Conservation (phyloP, 1,140 invertebrate species). For the Aphelenchoides besseyi region DNA sequence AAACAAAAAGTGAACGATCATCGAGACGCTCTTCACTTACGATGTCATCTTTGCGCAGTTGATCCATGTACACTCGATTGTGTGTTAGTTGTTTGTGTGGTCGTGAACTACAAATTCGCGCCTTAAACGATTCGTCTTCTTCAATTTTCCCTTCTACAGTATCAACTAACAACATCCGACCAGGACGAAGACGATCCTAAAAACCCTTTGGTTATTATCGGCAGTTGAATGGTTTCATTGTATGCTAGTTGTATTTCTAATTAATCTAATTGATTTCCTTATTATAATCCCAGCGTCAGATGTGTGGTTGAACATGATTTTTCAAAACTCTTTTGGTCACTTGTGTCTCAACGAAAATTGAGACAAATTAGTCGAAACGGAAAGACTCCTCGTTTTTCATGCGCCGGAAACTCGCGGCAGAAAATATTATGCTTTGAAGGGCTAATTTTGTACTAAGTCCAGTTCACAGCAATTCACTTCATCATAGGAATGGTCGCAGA, state of each 20-base stretch:
- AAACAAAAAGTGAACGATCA: conserved; percentile 25
- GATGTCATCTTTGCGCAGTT: conserved; percentile 69
- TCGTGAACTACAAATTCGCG: conserved; percentile 77
- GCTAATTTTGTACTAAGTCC: background rate
- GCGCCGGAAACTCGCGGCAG: background rate
- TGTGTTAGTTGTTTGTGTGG: conserved; percentile 83
- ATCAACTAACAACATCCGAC: conserved; percentile 94
- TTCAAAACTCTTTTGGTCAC: background rate
- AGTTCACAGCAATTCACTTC: no score
- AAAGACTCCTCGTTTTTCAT: background rate
- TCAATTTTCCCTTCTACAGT: conserved; percentile 84
- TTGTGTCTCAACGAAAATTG: background rate
- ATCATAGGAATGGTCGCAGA: background rate
- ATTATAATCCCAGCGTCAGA: no score
- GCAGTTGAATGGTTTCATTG: no score
- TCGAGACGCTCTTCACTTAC: conserved; percentile 38
- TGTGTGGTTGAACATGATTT: no score
- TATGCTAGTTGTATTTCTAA: background rate
- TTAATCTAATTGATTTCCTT: no score
- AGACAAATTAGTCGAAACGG: background rate
- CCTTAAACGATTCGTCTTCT: conserved; percentile 87
- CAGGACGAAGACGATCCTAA: conserved; percentile 90
- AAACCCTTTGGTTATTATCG: no score
- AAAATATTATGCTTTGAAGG: no score
- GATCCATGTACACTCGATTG: conserved; percentile 69